Conservation (phyloP, 2,888 invertebrate species). For the Antitype chi region DNA sequence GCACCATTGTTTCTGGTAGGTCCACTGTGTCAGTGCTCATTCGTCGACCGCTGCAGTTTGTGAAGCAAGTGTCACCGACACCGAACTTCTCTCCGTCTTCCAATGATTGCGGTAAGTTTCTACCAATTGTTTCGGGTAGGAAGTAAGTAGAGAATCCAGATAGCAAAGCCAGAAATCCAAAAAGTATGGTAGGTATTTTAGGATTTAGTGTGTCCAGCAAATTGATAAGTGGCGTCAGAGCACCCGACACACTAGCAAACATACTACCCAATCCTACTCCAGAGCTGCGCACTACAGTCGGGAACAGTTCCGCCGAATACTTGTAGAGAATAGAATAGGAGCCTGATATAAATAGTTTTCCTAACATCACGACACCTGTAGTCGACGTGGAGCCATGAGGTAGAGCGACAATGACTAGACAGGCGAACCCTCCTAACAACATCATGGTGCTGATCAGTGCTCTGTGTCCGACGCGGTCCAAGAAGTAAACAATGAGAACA, state of each 20-base stretch:
- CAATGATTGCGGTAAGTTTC: conserved; percentile 95
- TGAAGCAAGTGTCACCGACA: conserved; percentile 95
- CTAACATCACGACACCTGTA: conserved; percentile 93
- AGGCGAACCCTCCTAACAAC: conserved; percentile 94
- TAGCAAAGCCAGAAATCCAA: conserved; percentile 93
- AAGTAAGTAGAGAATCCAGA: conserved; percentile 94
- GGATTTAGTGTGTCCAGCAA: conserved; percentile 95
- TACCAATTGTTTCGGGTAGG: conserved; percentile 95
- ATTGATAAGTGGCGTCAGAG: conserved; percentile 94
- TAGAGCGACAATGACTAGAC: conserved; percentile 93
- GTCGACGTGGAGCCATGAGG: conserved; percentile 91
- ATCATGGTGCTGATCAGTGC: conserved; percentile 94
- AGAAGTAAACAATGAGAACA: conserved; percentile 92
- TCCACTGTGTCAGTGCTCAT: conserved; percentile 83
- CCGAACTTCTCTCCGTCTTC: conserved; percentile 96
- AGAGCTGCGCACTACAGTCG: conserved; percentile 96
- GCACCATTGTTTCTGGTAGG: conserved; percentile 86
- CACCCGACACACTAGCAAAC: conserved; percentile 96
- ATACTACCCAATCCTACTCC: conserved; percentile 96
- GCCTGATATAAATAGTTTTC: conserved; percentile 95
- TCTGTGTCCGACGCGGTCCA: conserved; percentile 94
- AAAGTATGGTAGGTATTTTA: conserved; percentile 94
- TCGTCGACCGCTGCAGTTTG: conserved; percentile 90
- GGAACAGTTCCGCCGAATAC: conserved; percentile 96
- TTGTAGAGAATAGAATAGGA: conserved; percentile 97